Conservation (phyloP, 2,113 vertebrate genomes). For the Peromyscus californicus region DNA sequence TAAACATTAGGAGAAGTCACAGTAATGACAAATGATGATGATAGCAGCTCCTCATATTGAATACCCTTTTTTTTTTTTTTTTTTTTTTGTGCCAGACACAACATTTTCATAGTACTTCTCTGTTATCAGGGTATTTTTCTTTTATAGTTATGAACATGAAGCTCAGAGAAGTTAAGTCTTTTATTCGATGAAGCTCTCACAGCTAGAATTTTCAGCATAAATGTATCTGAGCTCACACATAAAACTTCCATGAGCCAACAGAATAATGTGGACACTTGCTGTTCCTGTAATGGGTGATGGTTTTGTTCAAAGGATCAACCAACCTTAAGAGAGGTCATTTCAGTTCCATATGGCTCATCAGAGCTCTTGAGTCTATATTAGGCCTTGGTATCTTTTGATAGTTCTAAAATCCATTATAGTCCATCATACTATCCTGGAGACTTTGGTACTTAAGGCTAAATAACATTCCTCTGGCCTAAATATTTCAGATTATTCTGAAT, state of each 20-base stretch:
- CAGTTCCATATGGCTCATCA: not conserved
- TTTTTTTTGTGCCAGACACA: not conserved
- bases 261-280: not conserved
- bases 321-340: not conserved
- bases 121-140: not conserved
- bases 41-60: not conserved
- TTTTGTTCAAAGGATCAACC: not conserved
- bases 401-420: not conserved
- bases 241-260: not conserved
- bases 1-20: not conserved
- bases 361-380: not conserved
- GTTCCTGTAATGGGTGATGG: not conserved
- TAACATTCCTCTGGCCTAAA: not conserved
- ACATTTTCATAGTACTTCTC: not conserved
- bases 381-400: not conserved
- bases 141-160: not conserved
- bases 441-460: not conserved
- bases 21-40: not conserved
- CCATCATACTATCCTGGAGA: not conserved
- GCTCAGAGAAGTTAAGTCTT: constrained; percentile 7
- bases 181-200: not conserved
- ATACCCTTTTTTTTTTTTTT: constrained; percentile 8
- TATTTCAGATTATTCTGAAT: not conserved
- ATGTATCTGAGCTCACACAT: not conserved
- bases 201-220: not conserved